Evolutionary conservation across 2,113 vertebrate genomes (phyloP).

Genomic region (Phalacrocorax aristotelis): DNA sequence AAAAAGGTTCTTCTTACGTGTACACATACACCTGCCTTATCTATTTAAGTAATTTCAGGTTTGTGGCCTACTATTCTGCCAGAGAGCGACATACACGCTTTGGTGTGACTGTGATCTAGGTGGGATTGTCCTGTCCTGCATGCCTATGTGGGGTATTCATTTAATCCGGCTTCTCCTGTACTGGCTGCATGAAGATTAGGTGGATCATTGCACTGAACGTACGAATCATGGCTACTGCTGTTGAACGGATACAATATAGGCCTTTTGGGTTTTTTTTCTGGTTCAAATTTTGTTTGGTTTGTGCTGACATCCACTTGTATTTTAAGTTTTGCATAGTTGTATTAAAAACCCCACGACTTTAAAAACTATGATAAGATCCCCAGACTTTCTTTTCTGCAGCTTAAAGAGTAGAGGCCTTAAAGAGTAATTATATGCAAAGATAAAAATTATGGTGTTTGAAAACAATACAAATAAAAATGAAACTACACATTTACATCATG

Average conservation of each 20-base stretch:
- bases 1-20: not conserved
- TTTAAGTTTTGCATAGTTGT: not conserved
- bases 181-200: not conserved
- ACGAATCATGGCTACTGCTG: not conserved
- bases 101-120: rapidly evolving
- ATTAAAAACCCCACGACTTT: not conserved
- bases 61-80: not conserved
- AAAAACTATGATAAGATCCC: not conserved
- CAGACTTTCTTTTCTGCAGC: not conserved
- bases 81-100: not conserved
- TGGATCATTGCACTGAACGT: not conserved
- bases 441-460: not conserved
- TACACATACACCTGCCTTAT: not conserved
- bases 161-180: not conserved
- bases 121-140: not conserved
- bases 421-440: not conserved
- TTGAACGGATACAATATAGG: not conserved
- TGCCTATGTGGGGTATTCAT: not conserved
- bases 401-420: not conserved
- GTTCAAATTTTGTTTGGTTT: not conserved
- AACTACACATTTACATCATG: not conserved
- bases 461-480: not conserved
- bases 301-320: not conserved
- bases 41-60: not conserved
- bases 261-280: not conserved